Evolutionary conservation across 2,888 invertebrate genomes (phyloP), one percentile per base, ranked within the genome.

Genomic region (Limnephilus marmoratus): DNA sequence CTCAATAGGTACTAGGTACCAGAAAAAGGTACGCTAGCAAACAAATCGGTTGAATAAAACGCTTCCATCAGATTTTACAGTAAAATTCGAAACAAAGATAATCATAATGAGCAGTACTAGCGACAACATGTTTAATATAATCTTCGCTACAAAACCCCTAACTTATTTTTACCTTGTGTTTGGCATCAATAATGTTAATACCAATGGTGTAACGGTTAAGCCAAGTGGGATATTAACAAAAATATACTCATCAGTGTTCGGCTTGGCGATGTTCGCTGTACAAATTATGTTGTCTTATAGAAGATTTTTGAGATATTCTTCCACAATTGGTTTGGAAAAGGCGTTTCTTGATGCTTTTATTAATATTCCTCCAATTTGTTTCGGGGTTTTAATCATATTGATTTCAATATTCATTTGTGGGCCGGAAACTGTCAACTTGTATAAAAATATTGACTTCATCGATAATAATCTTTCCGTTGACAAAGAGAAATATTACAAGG

Each of bases 401-500:
- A 37, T 37, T 24, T 53, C 88, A 9, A 9, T 24, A 7, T 68
- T 53, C 11, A 34, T 88, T 24, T 88, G 88, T 37, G 68, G 68
- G 13, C 34, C 31, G 13, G 31, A 68, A 34, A 34, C 29, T 11
- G 31, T 31, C 29, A 53, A 15, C 29, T 37, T 88, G 31, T 34
- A 68, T 24, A 68, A 68, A 31, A 88, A 88, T 34, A 88, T 88
- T 68, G 53, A 88, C 18, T 15, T 88, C 12, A 88, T 88, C 29
- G 88, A 88, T 18, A 37, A 29, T 7, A 53, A 68, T 34, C 68
- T 88, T 5, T 29, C 15, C 15, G 7, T 88, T 29, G 68, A 88
- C 24, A 68, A 29, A 34, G 53, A 88, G 31, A 88, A 80, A 68
- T 68, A 53, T 31, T 88, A 68, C 53, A 88, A 13, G 37, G 7